Percentiles rank a stretch among this genome's conserved stretches.
These are phyloP conservation scores for Halictus quadricinctus DNA, from an alignment of 2,888 invertebrate genomes.

Conservation along the genomic window DNA sequence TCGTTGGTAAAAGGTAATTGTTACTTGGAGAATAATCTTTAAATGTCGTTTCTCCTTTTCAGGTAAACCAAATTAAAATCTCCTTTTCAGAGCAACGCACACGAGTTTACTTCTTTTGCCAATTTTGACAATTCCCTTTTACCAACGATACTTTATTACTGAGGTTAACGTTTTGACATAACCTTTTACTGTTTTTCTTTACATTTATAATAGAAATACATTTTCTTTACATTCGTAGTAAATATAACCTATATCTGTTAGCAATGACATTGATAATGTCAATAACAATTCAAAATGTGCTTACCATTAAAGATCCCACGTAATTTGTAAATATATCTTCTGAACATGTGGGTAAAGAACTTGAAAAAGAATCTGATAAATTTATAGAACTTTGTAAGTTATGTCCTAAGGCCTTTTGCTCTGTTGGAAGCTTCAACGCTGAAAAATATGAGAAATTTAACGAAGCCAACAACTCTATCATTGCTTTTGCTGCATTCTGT, in stretches of 20 bases:
- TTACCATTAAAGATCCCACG: constrained; percentile 48
- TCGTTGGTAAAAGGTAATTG: too few relatives aligned
- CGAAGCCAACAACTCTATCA: constrained; percentile 37
- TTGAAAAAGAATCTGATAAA: background rate
- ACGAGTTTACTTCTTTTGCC: too few relatives aligned
- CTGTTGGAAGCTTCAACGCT: background rate
- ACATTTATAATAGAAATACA: too few relatives aligned
- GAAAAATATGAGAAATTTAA: background rate
- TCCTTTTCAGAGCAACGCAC: too few relatives aligned
- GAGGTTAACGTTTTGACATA: too few relatives aligned
- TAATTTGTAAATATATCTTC: constrained; percentile 28
- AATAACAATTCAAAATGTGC: background rate
- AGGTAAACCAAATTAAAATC: too few relatives aligned
- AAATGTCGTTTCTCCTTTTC: too few relatives aligned
- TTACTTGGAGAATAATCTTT: too few relatives aligned
- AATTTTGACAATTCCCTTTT: too few relatives aligned
- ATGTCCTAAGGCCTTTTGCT: background rate
- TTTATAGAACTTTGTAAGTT: background rate
- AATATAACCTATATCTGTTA: background rate
- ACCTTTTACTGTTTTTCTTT: too few relatives aligned
- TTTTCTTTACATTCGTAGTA: background rate
- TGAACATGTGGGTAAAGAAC: background rate
- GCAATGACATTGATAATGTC: background rate
- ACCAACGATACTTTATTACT: too few relatives aligned
- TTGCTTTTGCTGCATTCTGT: constrained; percentile 49